Evolutionary conservation across 53 echinoderm and acorn worm genomes (phyloP).

Genomic region (Paracentrotus lividus): DNA sequence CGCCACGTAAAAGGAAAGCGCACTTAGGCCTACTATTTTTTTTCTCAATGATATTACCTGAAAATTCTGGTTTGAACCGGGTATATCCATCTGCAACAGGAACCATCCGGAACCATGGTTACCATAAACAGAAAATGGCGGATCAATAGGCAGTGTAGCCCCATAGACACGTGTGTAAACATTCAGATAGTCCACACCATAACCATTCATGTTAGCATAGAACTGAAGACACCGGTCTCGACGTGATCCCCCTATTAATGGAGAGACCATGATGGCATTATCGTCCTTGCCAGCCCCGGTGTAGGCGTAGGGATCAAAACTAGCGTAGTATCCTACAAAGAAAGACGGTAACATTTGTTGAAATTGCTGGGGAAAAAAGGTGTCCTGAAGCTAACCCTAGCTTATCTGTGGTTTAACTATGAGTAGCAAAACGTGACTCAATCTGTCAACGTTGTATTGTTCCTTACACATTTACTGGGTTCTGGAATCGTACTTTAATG

Average conservation of each 20-base stretch:
- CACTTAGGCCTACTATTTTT: too few species aligned
- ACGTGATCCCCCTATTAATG: conserved; percentile 43
- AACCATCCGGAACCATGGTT: conserved; percentile 40
- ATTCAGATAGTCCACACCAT: conserved; percentile 34
- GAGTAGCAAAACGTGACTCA: too few species aligned
- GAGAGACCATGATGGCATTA: conserved; percentile 72
- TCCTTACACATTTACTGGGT: too few species aligned
- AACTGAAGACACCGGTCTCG: conserved; percentile 71
- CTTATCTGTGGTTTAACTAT: too few species aligned
- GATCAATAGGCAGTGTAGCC: conserved; percentile 9
- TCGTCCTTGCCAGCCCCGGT: conserved; percentile 38
- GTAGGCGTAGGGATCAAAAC: conserved; percentile 19
- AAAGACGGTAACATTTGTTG: too few species aligned
- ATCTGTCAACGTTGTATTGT: too few species aligned
- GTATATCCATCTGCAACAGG: conserved; percentile 22
- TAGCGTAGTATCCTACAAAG: conserved; percentile 41
- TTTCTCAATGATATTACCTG: conserved; percentile 22
- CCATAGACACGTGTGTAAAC: conserved; percentile 21
- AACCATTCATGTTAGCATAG: conserved; percentile 75
- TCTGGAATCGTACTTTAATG: too few species aligned
- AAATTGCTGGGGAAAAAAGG: neutral
- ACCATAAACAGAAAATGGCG: conserved; percentile 21
- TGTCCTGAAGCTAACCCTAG: neutral
- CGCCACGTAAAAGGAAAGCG: too few species aligned
- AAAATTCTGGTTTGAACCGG: neutral